phyloP scores from a whole-genome alignment of 2,888 invertebrate species.

The Tiphia femorata region DNA sequence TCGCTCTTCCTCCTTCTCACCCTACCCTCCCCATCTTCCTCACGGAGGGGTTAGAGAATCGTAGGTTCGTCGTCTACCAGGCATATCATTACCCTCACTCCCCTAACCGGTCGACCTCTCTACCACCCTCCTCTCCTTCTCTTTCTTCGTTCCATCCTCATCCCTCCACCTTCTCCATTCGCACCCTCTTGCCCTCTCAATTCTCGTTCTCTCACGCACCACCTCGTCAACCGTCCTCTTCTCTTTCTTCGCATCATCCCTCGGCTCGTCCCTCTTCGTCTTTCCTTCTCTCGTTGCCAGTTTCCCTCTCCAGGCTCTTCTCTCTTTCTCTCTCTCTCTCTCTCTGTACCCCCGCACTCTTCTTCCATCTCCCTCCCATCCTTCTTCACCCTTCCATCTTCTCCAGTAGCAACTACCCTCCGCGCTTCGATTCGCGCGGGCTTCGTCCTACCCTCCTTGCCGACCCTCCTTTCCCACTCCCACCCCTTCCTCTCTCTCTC shows the following conservation, averaged over 20 bases:
- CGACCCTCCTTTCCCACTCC: constrained; percentile 20
- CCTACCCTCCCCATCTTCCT: constrained; percentile 8
- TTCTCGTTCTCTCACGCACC: no score
- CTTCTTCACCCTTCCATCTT: constrained; percentile 53
- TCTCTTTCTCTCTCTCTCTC: constrained; percentile 59
- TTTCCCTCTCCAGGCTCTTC: constrained; percentile 10
- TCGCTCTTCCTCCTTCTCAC: constrained; percentile 10
- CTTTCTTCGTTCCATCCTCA: constrained; percentile 20
- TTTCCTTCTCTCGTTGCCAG: constrained; percentile 63
- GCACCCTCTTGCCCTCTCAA: constrained; percentile 19
- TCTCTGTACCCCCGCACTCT: constrained; percentile 51
- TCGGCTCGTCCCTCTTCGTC: constrained; percentile 34
- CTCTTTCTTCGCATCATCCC: constrained; percentile 59
- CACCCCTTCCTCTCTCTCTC: constrained; percentile 24
- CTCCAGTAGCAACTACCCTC: constrained; percentile 49
- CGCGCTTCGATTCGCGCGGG: constrained; percentile 55
- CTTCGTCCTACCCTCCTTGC: constrained; percentile 28
- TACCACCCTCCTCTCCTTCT: constrained; percentile 18
- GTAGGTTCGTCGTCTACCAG: constrained; percentile 43
- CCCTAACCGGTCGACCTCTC: constrained; percentile 22
- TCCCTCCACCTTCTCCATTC: constrained; percentile 24
- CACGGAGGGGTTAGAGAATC: constrained; percentile 40
- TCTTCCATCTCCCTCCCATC: constrained; percentile 42
- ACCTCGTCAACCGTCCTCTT: no score
- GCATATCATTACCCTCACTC: constrained; percentile 58